Base-by-base conservation (phyloP, 2,113 vertebrate species). In the Rhynchomys soricoides region DNA sequence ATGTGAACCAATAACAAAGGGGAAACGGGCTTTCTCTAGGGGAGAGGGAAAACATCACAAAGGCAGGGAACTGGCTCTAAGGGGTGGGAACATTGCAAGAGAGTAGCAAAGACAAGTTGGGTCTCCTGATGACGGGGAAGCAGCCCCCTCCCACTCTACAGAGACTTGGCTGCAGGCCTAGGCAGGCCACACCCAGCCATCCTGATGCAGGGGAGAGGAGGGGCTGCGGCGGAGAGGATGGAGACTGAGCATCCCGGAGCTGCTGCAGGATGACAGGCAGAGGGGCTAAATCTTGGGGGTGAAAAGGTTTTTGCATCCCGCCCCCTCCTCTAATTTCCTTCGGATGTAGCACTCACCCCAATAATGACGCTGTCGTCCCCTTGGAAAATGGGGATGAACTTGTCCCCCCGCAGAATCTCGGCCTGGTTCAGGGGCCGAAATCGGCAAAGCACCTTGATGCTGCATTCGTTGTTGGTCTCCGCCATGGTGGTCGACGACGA, bases 381-480 rank as follows among this genome's bases (percentile, higher is more conserved):
- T 83, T 99, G 99, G 97, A 99, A 99, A 95, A 98, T 94, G 31
- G 99, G 99, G 92, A 99, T 98, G 97, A 99, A 99, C 98, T 99
- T 99, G 98, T 99, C 99, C 92, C 99, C 99, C 21, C 99, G 99
- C 83, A 98, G 92, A 86, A 99, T 99, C 98, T 99, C 99, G 10
- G 99, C 98, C 97, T 99, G 98, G 95, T 99, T 99, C 91, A 99
- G 97, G 24, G 99, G 99, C 92, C 99, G 99, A 97, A 99, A 99
- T 86, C 99, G 99, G 98, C 99, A 99, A 95, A 99, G 98, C 96
- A 99, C 99, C 98, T 99, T 99, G 98, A 99, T 99, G 98, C 99
- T 99, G 98, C 99, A 99, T 98, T 99, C 99, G 96, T 98, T 98
- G 98, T 98, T 98, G 86, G 98, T 97, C 97, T 99, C 99, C 96